Base-by-base conservation (phyloP, 2,888 invertebrate species). In the Diplazon laetatorius region DNA sequence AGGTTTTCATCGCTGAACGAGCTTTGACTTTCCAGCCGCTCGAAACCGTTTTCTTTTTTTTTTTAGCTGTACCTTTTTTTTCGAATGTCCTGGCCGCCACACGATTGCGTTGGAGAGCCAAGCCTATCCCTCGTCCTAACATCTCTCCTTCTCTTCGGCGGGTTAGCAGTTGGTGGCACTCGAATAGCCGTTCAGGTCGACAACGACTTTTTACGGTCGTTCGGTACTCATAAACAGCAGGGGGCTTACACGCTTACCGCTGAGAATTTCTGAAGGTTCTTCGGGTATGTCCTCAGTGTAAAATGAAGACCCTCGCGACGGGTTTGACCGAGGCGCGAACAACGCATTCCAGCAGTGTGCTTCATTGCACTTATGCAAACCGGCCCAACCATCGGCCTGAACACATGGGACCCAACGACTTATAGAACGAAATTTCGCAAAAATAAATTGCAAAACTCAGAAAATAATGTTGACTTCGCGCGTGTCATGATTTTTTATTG, bases 161-260 rank as follows among this genome's bases (percentile, higher is more conserved):
- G 76, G 70, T 59, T 60, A 25, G 12, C 73, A 48, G 73, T 78
- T 68, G 80, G 78, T 79, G 73, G 78, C 79, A 75, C 69, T 80
- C 78, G 73, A 52, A 70, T 60, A 73, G 73, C 68, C 76, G 76
- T 79, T 78, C 69, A 60, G 63, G 65, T 73, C 62, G 46, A 59
- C 78, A 78, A 81, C 80, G 79, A 82, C 82, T 82, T 82, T 83
- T 82, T 82, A 82, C 78, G 78, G 81, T 80, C 80, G 74, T 77
- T 81, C 80, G 80, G 78, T 68, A 73, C 81, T 82, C 80, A 82
- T 82, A 79, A 82, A 82, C 81, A 76, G 80, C 74, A 72, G 80
- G 80, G 70, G 77, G 77, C 57, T 78, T 80, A 69, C 80, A 72
- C 75, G 75, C 70, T 80, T 68, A 78, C 69, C 70, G 66, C 77